These are phyloP conservation scores for Papilio xuthus DNA, from an alignment of 1,140 invertebrate species.

Conservation along the genomic window DNA sequence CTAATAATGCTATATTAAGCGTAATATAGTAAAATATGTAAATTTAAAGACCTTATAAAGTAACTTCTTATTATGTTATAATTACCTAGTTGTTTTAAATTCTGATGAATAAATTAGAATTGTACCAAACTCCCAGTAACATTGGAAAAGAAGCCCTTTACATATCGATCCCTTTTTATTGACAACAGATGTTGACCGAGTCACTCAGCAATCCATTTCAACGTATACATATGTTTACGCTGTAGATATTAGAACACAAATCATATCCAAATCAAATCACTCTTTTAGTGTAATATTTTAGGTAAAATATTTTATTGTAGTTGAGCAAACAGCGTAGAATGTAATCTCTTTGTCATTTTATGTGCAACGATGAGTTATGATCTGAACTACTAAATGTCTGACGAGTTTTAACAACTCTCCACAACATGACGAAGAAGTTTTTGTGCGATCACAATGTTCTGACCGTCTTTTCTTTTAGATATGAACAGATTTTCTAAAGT, in stretches of 20 bases:
- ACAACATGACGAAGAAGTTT: not conserved
- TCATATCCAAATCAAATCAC: too few relatives aligned
- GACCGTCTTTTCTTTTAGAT: slow-evolving; percentile 9
- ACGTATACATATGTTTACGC: not conserved
- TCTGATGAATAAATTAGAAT: not conserved
- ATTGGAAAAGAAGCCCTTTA: not conserved
- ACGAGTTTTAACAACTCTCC: not conserved
- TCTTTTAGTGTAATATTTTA: too few relatives aligned
- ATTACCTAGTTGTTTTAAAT: not conserved
- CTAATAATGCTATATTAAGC: not conserved
- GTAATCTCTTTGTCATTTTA: slow-evolving; percentile 13
- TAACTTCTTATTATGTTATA: too few relatives aligned
- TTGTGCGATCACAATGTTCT: not conserved
- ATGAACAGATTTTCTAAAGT: not conserved
- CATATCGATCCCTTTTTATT: not conserved
- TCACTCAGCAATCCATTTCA: not conserved
- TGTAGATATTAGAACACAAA: too few relatives aligned
- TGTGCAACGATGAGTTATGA: slow-evolving; percentile 14
- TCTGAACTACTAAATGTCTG: not conserved
- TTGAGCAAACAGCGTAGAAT: not conserved
- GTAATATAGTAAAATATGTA: not conserved
- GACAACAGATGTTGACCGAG: not conserved
- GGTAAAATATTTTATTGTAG: slow-evolving; percentile 11
- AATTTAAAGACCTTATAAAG: not conserved
- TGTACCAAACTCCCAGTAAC: not conserved